Conservation (phyloP, 2,113 vertebrate species). For the Petrocephalus zakoni region DNA sequence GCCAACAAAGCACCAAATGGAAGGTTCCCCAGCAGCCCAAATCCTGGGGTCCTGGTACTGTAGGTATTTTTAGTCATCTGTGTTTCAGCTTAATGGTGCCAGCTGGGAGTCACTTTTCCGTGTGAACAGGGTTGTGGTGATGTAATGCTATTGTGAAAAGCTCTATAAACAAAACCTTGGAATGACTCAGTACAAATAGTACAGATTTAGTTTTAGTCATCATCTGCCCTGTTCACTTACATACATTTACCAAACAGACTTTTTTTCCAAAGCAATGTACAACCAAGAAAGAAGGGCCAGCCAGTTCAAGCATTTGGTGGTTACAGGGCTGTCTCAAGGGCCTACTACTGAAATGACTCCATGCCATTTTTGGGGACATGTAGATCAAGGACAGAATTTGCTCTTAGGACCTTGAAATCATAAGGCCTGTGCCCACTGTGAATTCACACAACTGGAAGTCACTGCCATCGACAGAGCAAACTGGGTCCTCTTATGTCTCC, state of each 20-base stretch:
- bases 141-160: neutral
- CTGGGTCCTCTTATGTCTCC: neutral
- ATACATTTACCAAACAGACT: neutral
- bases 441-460: neutral
- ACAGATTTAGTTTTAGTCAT: neutral
- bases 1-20: neutral
- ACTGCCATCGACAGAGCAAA: neutral
- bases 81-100: slow-evolving; percentile 6
- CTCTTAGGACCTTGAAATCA: neutral
- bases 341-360: neutral
- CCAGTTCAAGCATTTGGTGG: neutral
- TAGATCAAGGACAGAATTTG: neutral
- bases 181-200: neutral
- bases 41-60: neutral
- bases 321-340: neutral
- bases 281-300: neutral
- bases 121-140: slow-evolving; percentile 1
- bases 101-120: slow-evolving; percentile 10
- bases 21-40: slow-evolving; percentile 18
- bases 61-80: slow-evolving; percentile 39
- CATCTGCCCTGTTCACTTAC: no score
- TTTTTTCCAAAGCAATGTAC: neutral
- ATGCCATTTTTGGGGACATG: no score
- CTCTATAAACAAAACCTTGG: neutral
- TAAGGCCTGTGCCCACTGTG: neutral